phyloP scores from a whole-genome alignment of 2,113 vertebrate species.

The Petaurus breviceps region DNA sequence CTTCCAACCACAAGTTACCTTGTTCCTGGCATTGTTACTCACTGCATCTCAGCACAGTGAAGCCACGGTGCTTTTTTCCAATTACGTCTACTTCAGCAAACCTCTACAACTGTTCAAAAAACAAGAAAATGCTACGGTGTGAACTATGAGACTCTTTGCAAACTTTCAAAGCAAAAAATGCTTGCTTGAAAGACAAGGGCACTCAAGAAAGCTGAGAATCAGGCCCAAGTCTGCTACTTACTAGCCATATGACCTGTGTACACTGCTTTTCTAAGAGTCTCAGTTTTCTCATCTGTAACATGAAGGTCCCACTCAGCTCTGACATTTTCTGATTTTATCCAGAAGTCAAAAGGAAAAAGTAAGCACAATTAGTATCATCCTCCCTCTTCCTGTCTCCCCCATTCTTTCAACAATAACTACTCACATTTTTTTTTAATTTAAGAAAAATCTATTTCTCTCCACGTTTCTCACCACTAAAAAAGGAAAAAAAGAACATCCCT shows the following conservation, averaged over 20 bases:
- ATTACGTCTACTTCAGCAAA: constrained; percentile 30
- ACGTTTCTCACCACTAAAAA: not conserved
- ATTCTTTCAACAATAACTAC: not conserved
- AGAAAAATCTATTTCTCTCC: not conserved
- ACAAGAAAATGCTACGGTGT: not conserved
- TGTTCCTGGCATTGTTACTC: not conserved
- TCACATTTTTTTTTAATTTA: not conserved
- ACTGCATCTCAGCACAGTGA: constrained; percentile 16
- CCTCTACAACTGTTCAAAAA: constrained; percentile 12
- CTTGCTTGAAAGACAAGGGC: not conserved
- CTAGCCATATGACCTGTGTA: not conserved
- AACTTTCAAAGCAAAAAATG: not conserved
- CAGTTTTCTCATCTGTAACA: not conserved
- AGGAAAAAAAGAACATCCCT: not conserved
- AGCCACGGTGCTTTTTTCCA: not conserved
- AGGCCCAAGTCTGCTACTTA: not conserved
- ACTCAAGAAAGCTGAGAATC: not conserved
- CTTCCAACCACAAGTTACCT: constrained; percentile 37
- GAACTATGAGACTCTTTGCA: not conserved
- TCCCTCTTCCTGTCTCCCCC: not conserved
- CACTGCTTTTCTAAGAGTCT: not conserved
- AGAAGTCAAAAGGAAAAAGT: not conserved
- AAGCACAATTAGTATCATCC: constrained; percentile 2
- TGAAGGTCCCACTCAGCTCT: not conserved
- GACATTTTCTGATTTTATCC: not conserved